Conservation (phyloP, 2,797 vertebrate genomes). For the Leptatherina wallacei region DNA sequence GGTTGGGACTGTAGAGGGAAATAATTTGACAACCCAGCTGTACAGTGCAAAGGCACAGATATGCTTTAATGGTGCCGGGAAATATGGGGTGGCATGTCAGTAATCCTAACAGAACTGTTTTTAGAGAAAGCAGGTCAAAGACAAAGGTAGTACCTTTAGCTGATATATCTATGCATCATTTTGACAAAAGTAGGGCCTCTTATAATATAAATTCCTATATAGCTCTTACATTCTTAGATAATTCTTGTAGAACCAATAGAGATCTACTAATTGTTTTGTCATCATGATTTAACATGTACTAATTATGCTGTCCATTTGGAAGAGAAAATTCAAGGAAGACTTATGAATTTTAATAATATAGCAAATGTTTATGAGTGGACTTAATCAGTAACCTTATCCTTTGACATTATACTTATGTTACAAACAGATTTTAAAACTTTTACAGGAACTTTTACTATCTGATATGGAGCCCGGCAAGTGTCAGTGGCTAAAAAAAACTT, state of each 20-base stretch:
- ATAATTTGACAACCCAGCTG: conserved; percentile 54
- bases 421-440: too few relatives aligned
- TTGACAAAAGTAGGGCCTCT: background rate
- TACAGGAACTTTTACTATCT: too few relatives aligned
- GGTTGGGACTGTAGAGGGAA: conserved; percentile 51
- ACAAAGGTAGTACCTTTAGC: conserved; percentile 8
- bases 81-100: conserved; percentile 37
- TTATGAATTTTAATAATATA: background rate
- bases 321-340: background rate
- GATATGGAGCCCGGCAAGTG: too few relatives aligned
- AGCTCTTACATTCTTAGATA: background rate
- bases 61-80: conserved; percentile 54
- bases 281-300: background rate
- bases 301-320: background rate
- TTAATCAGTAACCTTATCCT: background rate
- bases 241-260: background rate
- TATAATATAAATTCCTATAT: background rate
- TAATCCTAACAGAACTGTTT: conserved; percentile 26
- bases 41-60: conserved; percentile 38
- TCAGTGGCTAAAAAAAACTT: too few relatives aligned
- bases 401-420: background rate
- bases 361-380: background rate
- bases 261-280: background rate
- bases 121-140: conserved; percentile 27
- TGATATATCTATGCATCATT: background rate